Conservation (phyloP, 2,113 vertebrate species). For the Chlamydotis undulata region DNA sequence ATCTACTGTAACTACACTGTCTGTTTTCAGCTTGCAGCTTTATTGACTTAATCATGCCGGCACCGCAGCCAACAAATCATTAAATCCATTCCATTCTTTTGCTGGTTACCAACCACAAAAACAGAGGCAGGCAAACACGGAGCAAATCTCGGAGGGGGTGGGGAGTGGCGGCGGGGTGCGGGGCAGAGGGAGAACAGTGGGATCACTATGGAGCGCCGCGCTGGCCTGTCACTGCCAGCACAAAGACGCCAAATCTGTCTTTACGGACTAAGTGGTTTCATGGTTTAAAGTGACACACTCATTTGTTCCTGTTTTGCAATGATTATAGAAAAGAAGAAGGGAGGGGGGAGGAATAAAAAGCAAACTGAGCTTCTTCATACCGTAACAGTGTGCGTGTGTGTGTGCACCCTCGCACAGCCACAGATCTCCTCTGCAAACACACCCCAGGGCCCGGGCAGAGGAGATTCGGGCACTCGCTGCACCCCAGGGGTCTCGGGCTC, state of each 20-base stretch:
- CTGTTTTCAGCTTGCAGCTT: constrained; percentile 69
- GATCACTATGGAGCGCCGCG: constrained; percentile 51
- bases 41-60: constrained; percentile 72
- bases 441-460: not conserved
- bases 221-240: constrained; percentile 58
- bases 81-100: constrained; percentile 75
- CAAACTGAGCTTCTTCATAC: not conserved
- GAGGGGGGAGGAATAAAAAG: not conserved
- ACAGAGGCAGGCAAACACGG: constrained; percentile 61
- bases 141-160: constrained; percentile 17
- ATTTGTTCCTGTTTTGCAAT: constrained; percentile 65
- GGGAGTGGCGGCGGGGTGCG: not conserved
- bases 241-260: constrained; percentile 59
- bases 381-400: rapidly evolving
- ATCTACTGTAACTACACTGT: constrained; percentile 68
- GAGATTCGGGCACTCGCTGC: not conserved
- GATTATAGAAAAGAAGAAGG: constrained; percentile 30
- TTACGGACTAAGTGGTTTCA: constrained; percentile 57
- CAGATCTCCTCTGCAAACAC: not conserved
- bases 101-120: constrained; percentile 68
- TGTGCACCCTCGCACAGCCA: not conserved
- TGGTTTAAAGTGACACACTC: constrained; percentile 67
- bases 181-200: constrained; percentile 39
- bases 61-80: constrained; percentile 73
- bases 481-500: not conserved